Evolutionary conservation across 2,888 invertebrate genomes (phyloP).

Genomic region (Digitonthophagus gazella): DNA sequence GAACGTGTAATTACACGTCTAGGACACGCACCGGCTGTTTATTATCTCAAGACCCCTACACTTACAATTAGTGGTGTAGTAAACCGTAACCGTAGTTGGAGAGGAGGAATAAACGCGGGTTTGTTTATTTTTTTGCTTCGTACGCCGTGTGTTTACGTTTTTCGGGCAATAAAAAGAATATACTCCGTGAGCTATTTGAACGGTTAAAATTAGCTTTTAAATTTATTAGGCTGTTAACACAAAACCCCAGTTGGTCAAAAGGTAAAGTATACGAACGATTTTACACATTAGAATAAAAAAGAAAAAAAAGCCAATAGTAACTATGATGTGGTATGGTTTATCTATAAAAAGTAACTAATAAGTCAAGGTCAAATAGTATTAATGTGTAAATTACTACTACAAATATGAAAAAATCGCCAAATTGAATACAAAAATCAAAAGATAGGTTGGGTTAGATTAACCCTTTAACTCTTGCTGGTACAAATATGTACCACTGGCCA

Average conservation of each 20-base stretch:
- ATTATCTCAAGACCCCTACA: neutral
- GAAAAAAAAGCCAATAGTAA: no score
- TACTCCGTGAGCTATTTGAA: neutral
- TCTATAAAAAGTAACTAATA: no score
- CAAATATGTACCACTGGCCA: no score
- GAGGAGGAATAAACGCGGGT: neutral
- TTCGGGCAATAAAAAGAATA: neutral
- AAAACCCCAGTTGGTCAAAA: neutral
- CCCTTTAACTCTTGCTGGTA: no score
- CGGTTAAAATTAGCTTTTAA: neutral
- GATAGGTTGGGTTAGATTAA: no score
- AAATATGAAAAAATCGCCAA: no score
- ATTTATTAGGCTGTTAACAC: neutral
- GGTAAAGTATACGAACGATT: neutral
- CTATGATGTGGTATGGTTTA: no score
- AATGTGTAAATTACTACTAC: no score
- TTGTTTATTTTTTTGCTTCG: neutral
- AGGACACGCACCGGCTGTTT: neutral
- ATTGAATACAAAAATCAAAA: no score
- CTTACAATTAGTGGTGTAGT: neutral
- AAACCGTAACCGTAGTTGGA: neutral
- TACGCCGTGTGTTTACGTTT: neutral
- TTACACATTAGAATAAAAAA: no score
- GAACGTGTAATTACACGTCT: neutral
- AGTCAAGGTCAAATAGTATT: no score